These are phyloP conservation scores for Pterois miles DNA, from an alignment of 2,797 vertebrate species.

Conservation along the genomic window DNA sequence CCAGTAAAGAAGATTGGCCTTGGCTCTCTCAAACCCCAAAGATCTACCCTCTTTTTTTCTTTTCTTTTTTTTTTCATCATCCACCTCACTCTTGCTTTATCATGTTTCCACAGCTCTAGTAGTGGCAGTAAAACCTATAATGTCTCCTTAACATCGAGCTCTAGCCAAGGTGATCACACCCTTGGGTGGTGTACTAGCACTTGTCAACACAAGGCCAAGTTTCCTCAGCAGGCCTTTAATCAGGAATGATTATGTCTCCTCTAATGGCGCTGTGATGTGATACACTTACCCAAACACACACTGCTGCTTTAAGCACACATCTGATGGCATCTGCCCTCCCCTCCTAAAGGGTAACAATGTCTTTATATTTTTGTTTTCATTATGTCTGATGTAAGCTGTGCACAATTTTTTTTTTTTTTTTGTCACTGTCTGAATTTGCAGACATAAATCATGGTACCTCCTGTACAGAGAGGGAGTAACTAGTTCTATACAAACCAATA, in stretches of 20 bases:
- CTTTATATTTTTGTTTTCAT: constrained; percentile 33
- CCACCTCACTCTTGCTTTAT: constrained; percentile 2
- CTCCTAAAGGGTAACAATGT: constrained; percentile 12
- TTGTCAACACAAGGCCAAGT: constrained; percentile 69
- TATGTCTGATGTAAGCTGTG: not conserved
- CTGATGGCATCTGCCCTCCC: not conserved
- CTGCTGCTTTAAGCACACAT: constrained; percentile 8
- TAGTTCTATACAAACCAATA: constrained; percentile 29
- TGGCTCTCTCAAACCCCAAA: constrained; percentile 51
- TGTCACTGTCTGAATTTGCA: constrained; percentile 39
- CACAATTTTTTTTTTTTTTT: constrained; percentile 14
- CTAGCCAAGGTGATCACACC: constrained; percentile 75
- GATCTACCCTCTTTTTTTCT: constrained; percentile 19
- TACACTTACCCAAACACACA: constrained; percentile 9
- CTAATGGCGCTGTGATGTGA: constrained; percentile 58
- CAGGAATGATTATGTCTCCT: constrained; percentile 71
- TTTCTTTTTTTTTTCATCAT: not conserved
- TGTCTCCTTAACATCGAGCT: constrained; percentile 56
- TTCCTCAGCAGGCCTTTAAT: constrained; percentile 65
- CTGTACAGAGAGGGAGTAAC: constrained; percentile 7
- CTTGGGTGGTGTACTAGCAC: constrained; percentile 65
- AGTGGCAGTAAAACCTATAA: constrained; percentile 61
- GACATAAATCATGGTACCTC: constrained; percentile 51
- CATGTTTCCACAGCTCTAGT: constrained; percentile 42
- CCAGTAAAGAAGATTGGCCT: constrained; percentile 64